These are phyloP conservation scores for Holacanthus passer DNA, from an alignment of 2,113 vertebrate genomes.

Conservation along the genomic window DNA sequence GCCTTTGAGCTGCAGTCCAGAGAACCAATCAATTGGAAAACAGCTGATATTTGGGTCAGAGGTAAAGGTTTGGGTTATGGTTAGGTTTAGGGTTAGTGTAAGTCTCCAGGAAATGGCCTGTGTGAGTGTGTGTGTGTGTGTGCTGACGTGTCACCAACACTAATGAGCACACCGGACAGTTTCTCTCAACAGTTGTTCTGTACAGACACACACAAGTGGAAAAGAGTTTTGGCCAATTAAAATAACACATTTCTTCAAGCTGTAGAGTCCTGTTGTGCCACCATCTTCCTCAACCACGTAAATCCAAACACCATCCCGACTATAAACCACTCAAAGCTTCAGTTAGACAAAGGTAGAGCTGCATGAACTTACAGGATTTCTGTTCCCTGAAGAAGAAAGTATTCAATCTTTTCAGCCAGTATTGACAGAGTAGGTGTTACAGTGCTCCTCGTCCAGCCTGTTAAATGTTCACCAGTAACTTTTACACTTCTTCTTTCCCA, in stretches of 20 bases:
- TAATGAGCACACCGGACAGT: slow-evolving; percentile 56
- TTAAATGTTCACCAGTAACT: slow-evolving; percentile 12
- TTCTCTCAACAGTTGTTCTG: slow-evolving; percentile 44
- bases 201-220: slow-evolving; percentile 12
- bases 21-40: not conserved
- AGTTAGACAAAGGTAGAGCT: not conserved
- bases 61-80: no score
- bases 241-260: slow-evolving; percentile 21
- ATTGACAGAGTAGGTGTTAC: not conserved
- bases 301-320: not conserved
- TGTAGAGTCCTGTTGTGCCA: slow-evolving; percentile 28
- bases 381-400: not conserved
- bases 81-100: no score
- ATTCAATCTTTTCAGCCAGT: not conserved
- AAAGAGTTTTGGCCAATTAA: slow-evolving; percentile 41
- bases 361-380: not conserved
- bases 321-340: not conserved
- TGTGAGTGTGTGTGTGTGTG: not conserved
- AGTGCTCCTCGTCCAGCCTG: not conserved
- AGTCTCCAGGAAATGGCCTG: no score
- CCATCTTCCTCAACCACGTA: slow-evolving; percentile 2
- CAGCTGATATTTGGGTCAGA: no score
- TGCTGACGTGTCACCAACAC: slow-evolving; percentile 13
- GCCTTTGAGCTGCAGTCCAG: slow-evolving; percentile 17
- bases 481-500: slow-evolving; percentile 9